These are phyloP conservation scores for Gymnoscopelus braueri DNA, from an alignment of 2,797 vertebrate species.

Conservation along the genomic window DNA sequence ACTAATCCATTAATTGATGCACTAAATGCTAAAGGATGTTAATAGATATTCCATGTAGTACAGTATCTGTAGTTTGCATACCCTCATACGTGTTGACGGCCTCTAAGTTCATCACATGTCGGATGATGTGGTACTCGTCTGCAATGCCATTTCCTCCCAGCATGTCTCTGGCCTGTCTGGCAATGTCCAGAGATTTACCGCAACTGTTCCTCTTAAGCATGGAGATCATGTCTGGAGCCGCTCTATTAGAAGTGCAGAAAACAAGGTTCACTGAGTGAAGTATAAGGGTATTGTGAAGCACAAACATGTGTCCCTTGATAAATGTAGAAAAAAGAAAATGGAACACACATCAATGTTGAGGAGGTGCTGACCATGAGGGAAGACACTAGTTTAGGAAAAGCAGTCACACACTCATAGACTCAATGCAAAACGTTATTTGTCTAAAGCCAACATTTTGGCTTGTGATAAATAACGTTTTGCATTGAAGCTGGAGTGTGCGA, in stretches of 20 bases:
- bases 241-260: constrained; percentile 65
- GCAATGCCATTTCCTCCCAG: constrained; percentile 93
- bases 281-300: too few relatives aligned
- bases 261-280: too few relatives aligned
- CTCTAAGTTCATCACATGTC: constrained; percentile 94
- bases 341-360: too few relatives aligned
- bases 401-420: not conserved
- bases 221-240: constrained; percentile 89
- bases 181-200: constrained; percentile 90
- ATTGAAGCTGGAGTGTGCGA: too few relatives aligned
- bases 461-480: too few relatives aligned
- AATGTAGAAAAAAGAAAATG: too few relatives aligned
- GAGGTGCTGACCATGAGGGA: too few relatives aligned
- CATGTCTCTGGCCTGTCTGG: constrained; percentile 93
- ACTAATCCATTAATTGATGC: too few relatives aligned
- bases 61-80: constrained; percentile 38
- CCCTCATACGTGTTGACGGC: constrained; percentile 97
- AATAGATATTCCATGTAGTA: too few relatives aligned
- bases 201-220: constrained; percentile 94
- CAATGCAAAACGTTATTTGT: not conserved
- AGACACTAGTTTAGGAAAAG: too few relatives aligned
- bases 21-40: too few relatives aligned
- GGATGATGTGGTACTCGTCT: constrained; percentile 94
- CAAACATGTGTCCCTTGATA: too few relatives aligned
- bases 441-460: not conserved